phyloP scores from a whole-genome alignment of 2,113 vertebrate genomes.

The Phaetusa simplex region DNA sequence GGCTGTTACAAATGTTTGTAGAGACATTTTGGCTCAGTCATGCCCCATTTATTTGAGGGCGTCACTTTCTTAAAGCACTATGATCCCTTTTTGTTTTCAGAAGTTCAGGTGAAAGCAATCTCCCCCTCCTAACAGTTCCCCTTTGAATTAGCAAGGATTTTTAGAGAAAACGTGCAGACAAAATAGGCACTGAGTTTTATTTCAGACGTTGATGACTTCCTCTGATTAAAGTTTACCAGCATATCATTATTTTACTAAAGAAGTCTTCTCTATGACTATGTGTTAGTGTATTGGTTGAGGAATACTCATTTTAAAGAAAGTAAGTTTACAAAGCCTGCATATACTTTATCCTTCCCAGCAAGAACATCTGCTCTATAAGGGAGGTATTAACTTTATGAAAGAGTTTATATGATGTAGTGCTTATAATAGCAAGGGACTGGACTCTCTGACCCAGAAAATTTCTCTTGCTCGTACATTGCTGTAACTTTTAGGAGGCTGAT shows the following conservation, averaged over 20 bases:
- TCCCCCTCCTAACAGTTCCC: neutral
- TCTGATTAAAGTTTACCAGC: neutral
- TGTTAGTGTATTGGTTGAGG: neutral
- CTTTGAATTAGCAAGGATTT: neutral
- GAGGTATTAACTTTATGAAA: neutral
- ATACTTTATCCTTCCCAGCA: neutral
- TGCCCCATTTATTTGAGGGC: neutral
- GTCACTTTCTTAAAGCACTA: neutral
- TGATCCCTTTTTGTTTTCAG: neutral
- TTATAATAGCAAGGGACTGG: neutral
- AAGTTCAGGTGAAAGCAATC: neutral
- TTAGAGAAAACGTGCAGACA: neutral
- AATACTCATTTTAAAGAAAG: neutral
- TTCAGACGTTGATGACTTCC: neutral
- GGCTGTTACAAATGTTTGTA: neutral
- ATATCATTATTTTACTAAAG: neutral
- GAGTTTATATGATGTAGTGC: neutral
- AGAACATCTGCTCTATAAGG: neutral
- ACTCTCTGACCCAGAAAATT: neutral
- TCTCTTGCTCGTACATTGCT: neutral
- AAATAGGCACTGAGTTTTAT: neutral
- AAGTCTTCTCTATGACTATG: neutral
- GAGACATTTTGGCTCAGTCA: neutral
- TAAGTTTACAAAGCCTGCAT: neutral
- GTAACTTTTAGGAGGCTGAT: neutral